Conservation (phyloP, 2,888 invertebrate genomes). For the Calliphora vomitoria region DNA sequence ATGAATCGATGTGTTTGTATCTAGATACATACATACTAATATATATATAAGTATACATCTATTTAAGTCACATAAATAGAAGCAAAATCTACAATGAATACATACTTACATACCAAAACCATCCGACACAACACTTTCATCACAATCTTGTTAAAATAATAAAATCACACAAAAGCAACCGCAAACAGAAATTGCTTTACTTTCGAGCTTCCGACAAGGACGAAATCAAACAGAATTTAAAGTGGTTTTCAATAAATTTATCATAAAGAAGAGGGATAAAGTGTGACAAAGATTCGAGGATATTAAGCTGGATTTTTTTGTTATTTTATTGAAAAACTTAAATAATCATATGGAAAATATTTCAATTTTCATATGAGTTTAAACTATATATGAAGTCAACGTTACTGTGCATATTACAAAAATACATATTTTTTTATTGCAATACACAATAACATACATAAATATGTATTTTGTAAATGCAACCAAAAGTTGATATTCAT, state of each 20-base stretch:
- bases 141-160: slow-evolving; percentile 34
- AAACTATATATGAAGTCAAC: too few relatives aligned
- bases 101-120: neutral
- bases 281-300: neutral
- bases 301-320: neutral
- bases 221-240: slow-evolving; percentile 6
- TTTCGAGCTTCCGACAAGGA: neutral
- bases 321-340: neutral
- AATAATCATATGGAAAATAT: neutral
- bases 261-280: neutral
- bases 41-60: neutral
- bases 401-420: too few relatives aligned
- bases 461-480: too few relatives aligned
- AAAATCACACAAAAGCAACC: slow-evolving; percentile 25
- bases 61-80: neutral
- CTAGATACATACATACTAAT: neutral
- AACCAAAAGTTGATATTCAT: too few relatives aligned
- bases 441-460: too few relatives aligned
- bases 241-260: slow-evolving; percentile 14
- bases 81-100: neutral
- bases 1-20: neutral
- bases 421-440: too few relatives aligned
- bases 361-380: neutral
- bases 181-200: slow-evolving; percentile 33
- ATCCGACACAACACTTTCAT: slow-evolving; percentile 18